A percentile compares a stretch with the other conserved stretches of the same genome.
These are phyloP conservation scores for Muscicapa comitata DNA, from an alignment of 2,797 vertebrate genomes.

Conservation along the genomic window DNA sequence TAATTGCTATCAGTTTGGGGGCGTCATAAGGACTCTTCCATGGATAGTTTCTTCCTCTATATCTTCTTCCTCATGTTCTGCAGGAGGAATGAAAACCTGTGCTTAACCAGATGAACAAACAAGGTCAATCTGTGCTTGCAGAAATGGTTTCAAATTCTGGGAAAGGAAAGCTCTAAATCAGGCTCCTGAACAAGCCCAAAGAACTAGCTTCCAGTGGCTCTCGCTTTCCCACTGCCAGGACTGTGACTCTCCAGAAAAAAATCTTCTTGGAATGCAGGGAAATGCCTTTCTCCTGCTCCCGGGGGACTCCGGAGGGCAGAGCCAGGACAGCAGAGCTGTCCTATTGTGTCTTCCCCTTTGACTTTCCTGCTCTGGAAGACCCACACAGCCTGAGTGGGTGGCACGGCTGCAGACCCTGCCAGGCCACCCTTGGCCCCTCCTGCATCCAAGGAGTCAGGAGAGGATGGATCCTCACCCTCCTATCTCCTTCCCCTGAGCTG, in stretches of 20 bases:
- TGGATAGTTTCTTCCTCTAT: background rate
- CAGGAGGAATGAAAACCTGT: background rate
- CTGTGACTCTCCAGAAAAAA: background rate
- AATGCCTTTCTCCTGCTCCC: background rate
- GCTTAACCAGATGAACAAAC: background rate
- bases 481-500: background rate
- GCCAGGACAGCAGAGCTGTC: fast-evolving
- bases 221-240: background rate
- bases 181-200: background rate
- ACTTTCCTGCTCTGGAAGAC: background rate
- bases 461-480: background rate
- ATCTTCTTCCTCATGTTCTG: background rate
- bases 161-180: background rate
- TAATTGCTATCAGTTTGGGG: background rate
- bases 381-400: fast-evolving
- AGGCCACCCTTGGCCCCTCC: background rate
- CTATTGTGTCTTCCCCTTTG: background rate
- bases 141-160: background rate
- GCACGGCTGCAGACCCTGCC: background rate
- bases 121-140: background rate
- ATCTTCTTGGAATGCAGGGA: fast-evolving
- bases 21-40: background rate
- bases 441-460: fast-evolving
- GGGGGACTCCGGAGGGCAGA: background rate
- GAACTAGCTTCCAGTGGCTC: background rate